Evolutionary conservation across 2,888 invertebrate genomes (phyloP), one percentile per base, ranked within the genome.

Genomic region (Megalurothrips usitatus): DNA sequence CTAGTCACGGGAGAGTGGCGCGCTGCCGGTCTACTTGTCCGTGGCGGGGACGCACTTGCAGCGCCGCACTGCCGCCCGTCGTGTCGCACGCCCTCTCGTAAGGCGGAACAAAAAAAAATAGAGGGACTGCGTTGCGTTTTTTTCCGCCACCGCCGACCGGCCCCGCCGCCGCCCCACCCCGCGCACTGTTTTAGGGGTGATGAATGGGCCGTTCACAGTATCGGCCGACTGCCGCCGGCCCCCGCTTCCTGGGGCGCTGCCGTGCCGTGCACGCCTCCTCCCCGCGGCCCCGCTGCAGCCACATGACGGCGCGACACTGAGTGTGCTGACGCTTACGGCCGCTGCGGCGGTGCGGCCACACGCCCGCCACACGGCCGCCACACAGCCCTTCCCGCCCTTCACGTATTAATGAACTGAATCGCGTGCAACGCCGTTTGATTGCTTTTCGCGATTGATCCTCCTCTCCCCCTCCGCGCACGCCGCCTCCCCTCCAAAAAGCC

Each of bases 1-100:
- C 58, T 58, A 58, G 58, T 58, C 58, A 58, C 58, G 58, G 58
- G 58, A 58, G 58, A 58, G 19, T 58, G 58, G 58, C 58, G n/a
- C 58, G 58, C 19, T n/a, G 14, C 14, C 14, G 17, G 58, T 58
- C 19, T 58, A n/a, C 19, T 17, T 19, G n/a, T 12, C 14, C 2
- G 52, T 1, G 52, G 52, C 4, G 52, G 58, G 58, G 12, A 19
- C 12, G 19, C 52, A 17, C 52, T 12, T 52, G 10, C 52, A 12
- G 19, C 14, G 52, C 52, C 12, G n/a, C 19, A 52, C 12, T 6
- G 19, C 19, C 12, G 12, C 10, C 12, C n/a, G n/a, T n/a, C n/a
- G n/a, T n/a, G 19, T 52, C 19, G 12, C 12, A 52, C 19, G 19
- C 12, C 49, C 49, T 49, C 14, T 17, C 52, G 52, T 3, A 17